phyloP scores from a whole-genome alignment of 1,140 invertebrate species.

The Coenobita brevimanus region DNA sequence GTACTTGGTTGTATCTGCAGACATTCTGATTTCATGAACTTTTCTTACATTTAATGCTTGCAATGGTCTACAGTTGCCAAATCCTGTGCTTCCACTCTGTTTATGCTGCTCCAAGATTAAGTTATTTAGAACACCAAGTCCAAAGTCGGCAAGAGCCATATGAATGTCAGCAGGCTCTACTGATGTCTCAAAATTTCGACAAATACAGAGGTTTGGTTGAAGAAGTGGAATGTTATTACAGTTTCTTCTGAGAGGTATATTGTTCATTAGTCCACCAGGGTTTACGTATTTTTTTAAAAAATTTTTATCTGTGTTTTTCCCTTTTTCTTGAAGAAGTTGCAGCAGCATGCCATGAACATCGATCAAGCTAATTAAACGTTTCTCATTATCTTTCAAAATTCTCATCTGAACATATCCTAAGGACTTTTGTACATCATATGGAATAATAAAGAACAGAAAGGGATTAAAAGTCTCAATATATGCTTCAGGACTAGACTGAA shows the following conservation, averaged over 20 bases:
- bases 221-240: conserved; percentile 71
- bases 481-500: conserved; percentile 70
- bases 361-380: conserved; percentile 37
- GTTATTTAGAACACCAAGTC: conserved; percentile 71
- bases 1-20: conserved; percentile 42
- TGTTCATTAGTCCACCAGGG: conserved; percentile 70
- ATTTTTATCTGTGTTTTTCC: conserved; percentile 11
- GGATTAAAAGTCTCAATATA: conserved; percentile 72
- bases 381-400: conserved; percentile 56
- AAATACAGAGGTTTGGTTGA: conserved; percentile 72
- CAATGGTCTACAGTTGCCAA: conserved; percentile 56
- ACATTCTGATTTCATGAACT: conserved; percentile 21
- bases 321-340: conserved; percentile 35
- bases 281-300: conserved; percentile 67
- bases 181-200: conserved; percentile 71
- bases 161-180: conserved; percentile 64
- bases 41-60: conserved; percentile 32
- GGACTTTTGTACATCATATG: conserved; percentile 39
- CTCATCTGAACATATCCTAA: conserved; percentile 40
- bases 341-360: conserved; percentile 57
- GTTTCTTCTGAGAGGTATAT: conserved; percentile 69
- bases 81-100: conserved; percentile 35
- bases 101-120: conserved; percentile 70
- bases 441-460: conserved; percentile 61
- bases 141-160: conserved; percentile 71